Evolutionary conservation across 2,888 invertebrate genomes (phyloP).

Genomic region (Agrochola circellaris): DNA sequence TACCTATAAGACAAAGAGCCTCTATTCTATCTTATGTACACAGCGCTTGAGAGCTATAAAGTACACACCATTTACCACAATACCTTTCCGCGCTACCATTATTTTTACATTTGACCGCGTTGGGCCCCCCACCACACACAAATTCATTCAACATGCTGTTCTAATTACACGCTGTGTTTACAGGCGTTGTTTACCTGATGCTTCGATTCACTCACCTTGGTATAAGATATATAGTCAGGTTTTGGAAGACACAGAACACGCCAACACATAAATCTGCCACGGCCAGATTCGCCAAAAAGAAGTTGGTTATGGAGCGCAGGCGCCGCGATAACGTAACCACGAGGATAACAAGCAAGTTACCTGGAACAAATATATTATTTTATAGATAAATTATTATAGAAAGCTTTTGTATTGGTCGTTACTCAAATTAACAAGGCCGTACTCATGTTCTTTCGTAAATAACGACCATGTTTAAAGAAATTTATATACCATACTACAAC

Average conservation of each 20-base stretch:
- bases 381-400: conserved; percentile 20
- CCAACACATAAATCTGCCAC: conserved; percentile 98
- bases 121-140: conserved; percentile 27
- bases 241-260: conserved; percentile 97
- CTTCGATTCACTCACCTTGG: conserved; percentile 90
- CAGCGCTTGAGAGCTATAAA: conserved; percentile 10
- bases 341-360: conserved; percentile 96
- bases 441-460: not conserved
- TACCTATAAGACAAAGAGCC: not conserved
- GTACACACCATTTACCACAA: conserved; percentile 7
- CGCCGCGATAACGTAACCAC: conserved; percentile 96
- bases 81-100: conserved; percentile 10
- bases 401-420: not conserved
- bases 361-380: conserved; percentile 90
- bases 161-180: conserved; percentile 43
- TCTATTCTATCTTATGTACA: conserved; percentile 11
- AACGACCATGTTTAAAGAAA: not conserved
- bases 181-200: conserved; percentile 51
- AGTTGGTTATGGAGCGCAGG: conserved; percentile 96
- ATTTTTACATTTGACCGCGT: conserved; percentile 39
- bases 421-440: not conserved
- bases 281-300: conserved; percentile 97
- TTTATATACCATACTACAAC: not conserved
- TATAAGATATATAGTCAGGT: conserved; percentile 95
- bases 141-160: conserved; percentile 56